Evolutionary conservation across 2,113 vertebrate genomes (phyloP).

Genomic region (Eublepharis macularius): DNA sequence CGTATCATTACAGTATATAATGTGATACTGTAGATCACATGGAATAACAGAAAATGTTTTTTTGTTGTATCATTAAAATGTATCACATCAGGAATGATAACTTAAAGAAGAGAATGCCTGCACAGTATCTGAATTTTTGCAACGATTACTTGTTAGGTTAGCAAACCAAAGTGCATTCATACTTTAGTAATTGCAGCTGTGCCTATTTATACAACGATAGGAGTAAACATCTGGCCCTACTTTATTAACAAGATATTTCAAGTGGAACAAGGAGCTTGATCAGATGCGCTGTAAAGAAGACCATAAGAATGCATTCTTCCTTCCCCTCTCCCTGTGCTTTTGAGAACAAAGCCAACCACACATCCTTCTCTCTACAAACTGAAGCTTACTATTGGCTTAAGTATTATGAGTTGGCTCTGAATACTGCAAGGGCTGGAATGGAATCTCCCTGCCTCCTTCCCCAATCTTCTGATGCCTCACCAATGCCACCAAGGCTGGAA

Average conservation of each 20-base stretch:
- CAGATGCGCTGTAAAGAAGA: background rate
- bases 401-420: background rate
- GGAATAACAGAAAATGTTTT: background rate
- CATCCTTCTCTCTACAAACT: background rate
- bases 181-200: background rate
- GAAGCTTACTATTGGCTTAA: background rate
- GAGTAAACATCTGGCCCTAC: background rate
- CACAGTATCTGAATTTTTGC: background rate
- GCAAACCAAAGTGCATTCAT: background rate
- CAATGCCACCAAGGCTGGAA: too few species aligned
- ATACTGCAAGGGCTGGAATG: too few species aligned
- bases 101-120: background rate
- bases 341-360: background rate
- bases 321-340: background rate
- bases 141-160: background rate
- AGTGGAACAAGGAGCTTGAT: background rate
- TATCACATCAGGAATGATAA: slow-evolving; percentile 3
- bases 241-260: background rate
- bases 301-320: too few species aligned
- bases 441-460: too few species aligned
- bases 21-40: slow-evolving; percentile 8
- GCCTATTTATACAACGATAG: background rate
- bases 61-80: slow-evolving; percentile 4
- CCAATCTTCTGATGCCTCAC: too few species aligned
- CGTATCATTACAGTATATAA: slow-evolving; percentile 36